Percentiles rank a stretch among this genome's conserved stretches.
Evolutionary conservation across 2,113 vertebrate genomes (phyloP).

Genomic region (Perognathus longimembris): DNA sequence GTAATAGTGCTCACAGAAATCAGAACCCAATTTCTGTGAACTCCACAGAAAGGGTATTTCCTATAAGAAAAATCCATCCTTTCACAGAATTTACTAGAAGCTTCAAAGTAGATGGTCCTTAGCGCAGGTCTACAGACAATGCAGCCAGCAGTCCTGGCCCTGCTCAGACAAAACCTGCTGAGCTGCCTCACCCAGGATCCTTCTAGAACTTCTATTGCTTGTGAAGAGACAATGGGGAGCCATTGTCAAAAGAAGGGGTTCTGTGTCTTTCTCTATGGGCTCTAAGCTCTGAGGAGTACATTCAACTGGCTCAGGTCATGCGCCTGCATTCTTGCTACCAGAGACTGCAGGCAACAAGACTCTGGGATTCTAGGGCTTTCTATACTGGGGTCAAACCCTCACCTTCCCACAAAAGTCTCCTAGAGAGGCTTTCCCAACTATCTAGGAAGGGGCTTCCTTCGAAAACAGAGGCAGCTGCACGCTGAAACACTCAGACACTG

Average conservation of each 20-base stretch:
- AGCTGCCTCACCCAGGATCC: background rate
- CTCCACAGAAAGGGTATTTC: background rate
- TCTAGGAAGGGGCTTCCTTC: background rate
- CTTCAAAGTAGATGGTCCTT: background rate
- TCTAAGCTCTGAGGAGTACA: background rate
- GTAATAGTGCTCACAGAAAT: rapidly evolving
- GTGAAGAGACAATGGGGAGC: background rate
- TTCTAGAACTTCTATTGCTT: background rate
- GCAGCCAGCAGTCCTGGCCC: background rate
- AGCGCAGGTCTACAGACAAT: background rate
- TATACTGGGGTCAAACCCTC: background rate
- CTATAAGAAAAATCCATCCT: background rate
- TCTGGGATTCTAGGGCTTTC: background rate
- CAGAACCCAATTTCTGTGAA: background rate
- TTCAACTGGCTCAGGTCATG: background rate
- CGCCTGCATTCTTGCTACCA: background rate
- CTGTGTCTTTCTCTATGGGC: background rate
- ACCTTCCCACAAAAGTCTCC: background rate
- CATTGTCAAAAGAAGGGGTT: background rate
- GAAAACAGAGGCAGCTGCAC: background rate
- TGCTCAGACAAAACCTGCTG: rapidly evolving
- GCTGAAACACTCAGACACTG: background rate
- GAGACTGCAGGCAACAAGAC: background rate
- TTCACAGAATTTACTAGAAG: background rate
- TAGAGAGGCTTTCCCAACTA: no score